A percentile compares a stretch with the other conserved stretches of the same genome.
phyloP scores from a whole-genome alignment of 2,888 invertebrate genomes.

The Apeira syringaria region DNA sequence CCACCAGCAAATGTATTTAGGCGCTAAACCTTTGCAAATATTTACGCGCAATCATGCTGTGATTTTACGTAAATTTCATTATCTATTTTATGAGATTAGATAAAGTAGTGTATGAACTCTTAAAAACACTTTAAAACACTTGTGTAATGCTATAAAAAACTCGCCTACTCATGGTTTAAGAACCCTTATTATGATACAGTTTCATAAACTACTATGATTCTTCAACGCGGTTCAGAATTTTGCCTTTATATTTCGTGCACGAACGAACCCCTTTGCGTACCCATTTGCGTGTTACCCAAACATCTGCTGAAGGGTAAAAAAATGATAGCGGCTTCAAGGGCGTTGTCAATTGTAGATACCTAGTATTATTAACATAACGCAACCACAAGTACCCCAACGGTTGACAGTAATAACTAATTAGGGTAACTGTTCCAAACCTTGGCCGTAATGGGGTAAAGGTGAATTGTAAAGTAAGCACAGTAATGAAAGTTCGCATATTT shows the following conservation, averaged over 20 bases:
- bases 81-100: no score
- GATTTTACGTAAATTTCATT: no score
- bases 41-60: no score
- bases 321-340: constrained; percentile 23
- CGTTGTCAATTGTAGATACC: constrained; percentile 41
- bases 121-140: no score
- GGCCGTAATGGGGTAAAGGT: constrained; percentile 2
- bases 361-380: constrained; percentile 64
- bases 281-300: constrained; percentile 16
- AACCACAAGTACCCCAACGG: constrained; percentile 57
- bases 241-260: constrained; percentile 13
- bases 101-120: no score
- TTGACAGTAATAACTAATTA: constrained; percentile 74
- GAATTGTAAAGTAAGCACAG: neutral
- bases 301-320: constrained; percentile 13
- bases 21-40: no score
- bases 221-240: constrained; percentile 4
- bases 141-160: no score
- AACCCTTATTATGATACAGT: constrained; percentile 1
- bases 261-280: constrained; percentile 8
- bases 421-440: constrained; percentile 52
- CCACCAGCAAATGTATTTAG: no score
- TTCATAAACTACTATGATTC: no score
- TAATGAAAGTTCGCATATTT: constrained; percentile 2
- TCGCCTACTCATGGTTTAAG: no score